Base-by-base conservation (phyloP, 2,888 invertebrate species). In the Ethmia dodecea region DNA sequence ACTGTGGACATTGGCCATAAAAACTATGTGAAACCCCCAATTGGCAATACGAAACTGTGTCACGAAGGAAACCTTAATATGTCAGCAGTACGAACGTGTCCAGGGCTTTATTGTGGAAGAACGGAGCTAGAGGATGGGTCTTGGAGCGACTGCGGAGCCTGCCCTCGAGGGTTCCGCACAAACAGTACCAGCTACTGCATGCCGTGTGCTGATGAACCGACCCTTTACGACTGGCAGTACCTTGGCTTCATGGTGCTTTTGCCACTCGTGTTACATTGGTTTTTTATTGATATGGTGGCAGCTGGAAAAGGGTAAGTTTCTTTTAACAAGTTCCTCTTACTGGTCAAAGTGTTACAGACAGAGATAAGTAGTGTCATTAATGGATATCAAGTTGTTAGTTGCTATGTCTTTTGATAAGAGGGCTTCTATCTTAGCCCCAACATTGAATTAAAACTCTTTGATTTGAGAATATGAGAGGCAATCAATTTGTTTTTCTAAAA, bases 181-280 rank as follows among this genome's bases (percentile, higher is more conserved):
- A 92, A 92, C 57, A 76, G 87, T 1, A 88, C 90, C 1, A 94
- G 93, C 35, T 90, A 93, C 25, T 97, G 98, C 65, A 75, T 88
- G 11, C 89, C 89, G 2, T 98, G 98, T 60, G 87, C 88, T 1
- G 92, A 93, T 34, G 86, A 87, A 20, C 93, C 96, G 0, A 88
- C 90, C 9, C 88, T 95, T 25, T 98, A 98, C 61, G 98, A 98
- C 58, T 97, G 96, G 94, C 88, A 98, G 28, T 97, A 96, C 68
- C 89, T 98, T 13, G 95, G 96, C 1, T 99, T 98, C 62, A 97
- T 98, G 95, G 95, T 94, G 0, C 73, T 98, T 10, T 68, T 97
- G 27, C 94, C 97, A 0, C 78, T 98, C 26, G 92, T 97, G 28
- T 80, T 98, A 36, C 97, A 98, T 73, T 95, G 95, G 91, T 95